Evolutionary conservation across 2,888 invertebrate species (phyloP).

Genomic region (Ganaspis brasiliensis): DNA sequence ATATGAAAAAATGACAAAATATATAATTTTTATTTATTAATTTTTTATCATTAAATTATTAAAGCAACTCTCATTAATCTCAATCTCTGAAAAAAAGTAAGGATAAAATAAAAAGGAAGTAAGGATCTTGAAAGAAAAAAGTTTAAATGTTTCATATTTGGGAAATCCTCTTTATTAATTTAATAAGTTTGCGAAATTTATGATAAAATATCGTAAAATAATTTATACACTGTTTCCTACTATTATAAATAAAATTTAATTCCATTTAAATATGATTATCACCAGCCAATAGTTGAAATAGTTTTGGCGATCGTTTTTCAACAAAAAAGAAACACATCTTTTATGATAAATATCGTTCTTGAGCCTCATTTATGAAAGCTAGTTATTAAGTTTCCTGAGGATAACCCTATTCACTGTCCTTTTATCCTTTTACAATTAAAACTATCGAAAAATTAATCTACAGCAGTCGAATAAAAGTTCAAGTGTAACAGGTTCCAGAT

Average conservation of each 20-base stretch:
- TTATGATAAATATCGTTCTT: background rate
- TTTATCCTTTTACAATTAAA: background rate
- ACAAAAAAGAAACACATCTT: background rate
- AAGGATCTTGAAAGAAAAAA: background rate
- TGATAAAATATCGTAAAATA: conserved; percentile 34
- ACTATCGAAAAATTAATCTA: conserved; percentile 12
- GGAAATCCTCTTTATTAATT: conserved; percentile 38
- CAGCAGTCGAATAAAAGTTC: conserved; percentile 26
- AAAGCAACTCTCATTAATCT: too few species aligned
- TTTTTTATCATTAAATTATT: too few species aligned
- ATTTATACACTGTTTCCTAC: conserved; percentile 31
- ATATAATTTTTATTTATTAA: too few species aligned
- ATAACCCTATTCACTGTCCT: conserved; percentile 1
- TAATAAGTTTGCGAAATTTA: conserved; percentile 30
- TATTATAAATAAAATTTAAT: conserved; percentile 39
- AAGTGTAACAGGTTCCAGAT: conserved; percentile 3
- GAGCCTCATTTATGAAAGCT: background rate
- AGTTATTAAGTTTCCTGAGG: conserved; percentile 26
- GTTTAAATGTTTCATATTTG: background rate
- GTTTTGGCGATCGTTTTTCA: conserved; percentile 18
- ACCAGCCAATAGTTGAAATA: conserved; percentile 26
- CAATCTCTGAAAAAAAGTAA: too few species aligned
- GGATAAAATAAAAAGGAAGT: too few species aligned
- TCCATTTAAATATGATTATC: conserved; percentile 29
- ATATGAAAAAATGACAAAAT: too few species aligned